Conservation (phyloP, 2,797 vertebrate genomes). For the Benthosema pterotum region DNA sequence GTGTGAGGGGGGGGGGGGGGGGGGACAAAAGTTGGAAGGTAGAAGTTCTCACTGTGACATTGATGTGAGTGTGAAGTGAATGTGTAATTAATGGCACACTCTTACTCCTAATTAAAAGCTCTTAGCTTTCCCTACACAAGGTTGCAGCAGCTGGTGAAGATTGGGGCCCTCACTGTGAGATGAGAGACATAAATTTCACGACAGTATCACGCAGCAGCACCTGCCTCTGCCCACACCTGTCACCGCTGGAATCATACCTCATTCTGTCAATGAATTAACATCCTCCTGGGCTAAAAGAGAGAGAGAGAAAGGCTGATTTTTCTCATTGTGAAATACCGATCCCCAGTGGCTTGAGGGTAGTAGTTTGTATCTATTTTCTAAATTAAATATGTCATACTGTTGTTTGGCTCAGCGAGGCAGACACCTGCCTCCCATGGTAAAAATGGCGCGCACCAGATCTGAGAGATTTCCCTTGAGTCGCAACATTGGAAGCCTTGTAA, state of each 20-base stretch:
- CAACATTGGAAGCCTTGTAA: constrained; percentile 88
- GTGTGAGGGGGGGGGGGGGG: constrained; percentile 6
- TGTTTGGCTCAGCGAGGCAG: constrained; percentile 86
- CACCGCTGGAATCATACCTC: constrained; percentile 85
- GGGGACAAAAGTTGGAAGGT: constrained; percentile 18
- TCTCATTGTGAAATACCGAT: constrained; percentile 75
- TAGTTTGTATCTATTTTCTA: constrained; percentile 85
- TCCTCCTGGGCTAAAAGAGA: constrained; percentile 79
- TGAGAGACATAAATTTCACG: constrained; percentile 90
- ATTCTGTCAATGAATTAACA: constrained; percentile 92
- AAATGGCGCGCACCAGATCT: constrained; percentile 79
- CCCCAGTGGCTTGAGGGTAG: constrained; percentile 73
- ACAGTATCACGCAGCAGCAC: constrained; percentile 86
- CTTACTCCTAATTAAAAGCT: constrained; percentile 97
- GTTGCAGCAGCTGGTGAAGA: constrained; percentile 88
- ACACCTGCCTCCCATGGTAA: constrained; percentile 86
- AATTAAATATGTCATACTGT: constrained; percentile 89
- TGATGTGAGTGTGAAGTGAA: constrained; percentile 60
- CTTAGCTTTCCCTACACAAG: constrained; percentile 90
- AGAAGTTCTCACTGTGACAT: constrained; percentile 51
- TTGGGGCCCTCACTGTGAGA: constrained; percentile 72
- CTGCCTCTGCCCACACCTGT: constrained; percentile 89
- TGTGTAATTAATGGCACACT: constrained; percentile 90
- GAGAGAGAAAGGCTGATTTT: constrained; percentile 24
- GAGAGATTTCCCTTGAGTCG: constrained; percentile 88